These are phyloP conservation scores for Neomonachus schauinslandi DNA, from an alignment of 2,113 vertebrate genomes.

Conservation along the genomic window DNA sequence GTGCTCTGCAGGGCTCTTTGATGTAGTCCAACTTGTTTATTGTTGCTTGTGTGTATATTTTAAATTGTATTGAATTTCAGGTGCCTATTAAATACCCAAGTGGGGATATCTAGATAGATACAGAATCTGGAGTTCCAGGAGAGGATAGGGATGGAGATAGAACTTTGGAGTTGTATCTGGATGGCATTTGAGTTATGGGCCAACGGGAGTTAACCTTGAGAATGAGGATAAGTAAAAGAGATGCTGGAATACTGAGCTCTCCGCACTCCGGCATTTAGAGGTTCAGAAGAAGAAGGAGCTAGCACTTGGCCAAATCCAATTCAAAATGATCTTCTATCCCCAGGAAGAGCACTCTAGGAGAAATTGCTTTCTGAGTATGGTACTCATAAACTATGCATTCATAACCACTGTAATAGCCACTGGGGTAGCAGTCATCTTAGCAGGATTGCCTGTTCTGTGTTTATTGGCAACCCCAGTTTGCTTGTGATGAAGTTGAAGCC, in stretches of 20 bases:
- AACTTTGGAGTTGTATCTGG: not conserved
- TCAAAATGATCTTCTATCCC: not conserved
- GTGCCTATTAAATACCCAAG: not conserved
- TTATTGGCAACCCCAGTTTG: not conserved
- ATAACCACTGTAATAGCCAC: not conserved
- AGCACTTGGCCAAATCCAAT: not conserved
- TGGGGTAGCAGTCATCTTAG: not conserved
- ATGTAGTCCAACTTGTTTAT: not conserved
- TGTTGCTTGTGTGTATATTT: not conserved
- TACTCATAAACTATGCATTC: not conserved
- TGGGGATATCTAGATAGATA: not conserved
- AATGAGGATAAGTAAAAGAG: not conserved
- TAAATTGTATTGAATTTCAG: not conserved
- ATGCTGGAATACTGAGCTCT: not conserved
- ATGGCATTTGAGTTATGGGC: not conserved
- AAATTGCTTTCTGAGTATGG: not conserved
- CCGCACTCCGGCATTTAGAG: not conserved
- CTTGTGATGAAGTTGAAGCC: not conserved
- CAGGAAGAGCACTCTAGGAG: not conserved
- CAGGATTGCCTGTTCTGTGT: not conserved
- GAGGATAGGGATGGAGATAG: not conserved
- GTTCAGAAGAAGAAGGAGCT: not conserved
- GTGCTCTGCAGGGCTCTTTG: not conserved
- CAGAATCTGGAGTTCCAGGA: not conserved
- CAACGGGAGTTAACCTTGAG: not conserved